Base-by-base conservation (phyloP, 2,888 invertebrate species). In the Tethea ocularis region DNA sequence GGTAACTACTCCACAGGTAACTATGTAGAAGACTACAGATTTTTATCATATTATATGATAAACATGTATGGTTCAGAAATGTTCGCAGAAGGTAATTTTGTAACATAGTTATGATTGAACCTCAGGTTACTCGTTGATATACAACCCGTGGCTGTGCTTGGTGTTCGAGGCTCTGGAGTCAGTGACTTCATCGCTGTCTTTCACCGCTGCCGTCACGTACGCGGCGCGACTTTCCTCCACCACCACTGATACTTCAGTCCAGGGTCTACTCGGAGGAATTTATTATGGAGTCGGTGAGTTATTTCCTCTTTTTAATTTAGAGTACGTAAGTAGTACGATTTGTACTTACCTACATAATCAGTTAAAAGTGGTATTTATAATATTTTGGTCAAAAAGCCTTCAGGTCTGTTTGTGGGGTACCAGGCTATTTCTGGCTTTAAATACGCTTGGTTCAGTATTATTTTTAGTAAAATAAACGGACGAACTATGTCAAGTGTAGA, bases 91-190 rank as follows among this genome's bases (percentile, higher is more conserved):
- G 38, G 7, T 33, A 33, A 8, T 33, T 0, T 23, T 51, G 36
- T 46, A 57, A 20, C 11, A 53, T 13, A 46, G 6, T 13, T 57
- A 36, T 66, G 0, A 46, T 46, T 20, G 8, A 3, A 20, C 20
- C 20, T 46, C 81, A 95, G 95, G 96, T 51, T 96, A 96, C 78
- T 96, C 96, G 0, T 77, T 96, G 64, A 96, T 96, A 75, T 95
- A 96, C 88, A 95, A 96, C 81, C 96, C 96, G 6, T 96, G 96
- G 96, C 89, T 95, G 74, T 95, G 96, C 75, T 88, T 96, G 65
- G 93, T 96, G 61, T 96, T 96, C 84, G 96, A 96, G 88, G 96
- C 96, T 15, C 90, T 96, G 89, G 96, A 96, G 87, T 96, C 96
- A 0, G 95, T 97, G 69, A 96, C 96, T 63, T 95, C 96, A 62